Conservation (phyloP, 1,140 invertebrate genomes). For the Idris sp. region DNA sequence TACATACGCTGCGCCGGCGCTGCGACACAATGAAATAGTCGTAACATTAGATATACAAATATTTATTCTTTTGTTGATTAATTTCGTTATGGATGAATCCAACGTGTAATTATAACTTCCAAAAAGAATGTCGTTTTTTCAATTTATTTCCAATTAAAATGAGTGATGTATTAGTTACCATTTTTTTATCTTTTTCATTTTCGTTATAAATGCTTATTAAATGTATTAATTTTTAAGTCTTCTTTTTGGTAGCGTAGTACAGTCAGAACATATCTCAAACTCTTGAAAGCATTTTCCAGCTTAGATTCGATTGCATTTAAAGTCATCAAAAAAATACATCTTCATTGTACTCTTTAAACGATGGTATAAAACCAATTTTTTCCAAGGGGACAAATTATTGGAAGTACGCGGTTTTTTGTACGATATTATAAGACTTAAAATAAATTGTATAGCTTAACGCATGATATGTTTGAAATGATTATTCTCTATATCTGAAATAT, state of each 20-base stretch:
- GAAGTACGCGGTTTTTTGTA: constrained; percentile 32
- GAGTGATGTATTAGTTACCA: too few relatives aligned
- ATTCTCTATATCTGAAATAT: constrained; percentile 35
- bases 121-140: constrained; percentile 12
- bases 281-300: constrained; percentile 27
- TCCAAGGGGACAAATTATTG: constrained; percentile 35
- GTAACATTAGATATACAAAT: constrained; percentile 61
- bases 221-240: neutral
- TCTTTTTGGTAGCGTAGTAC: constrained; percentile 8
- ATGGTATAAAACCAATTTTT: constrained; percentile 42
- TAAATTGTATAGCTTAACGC: constrained; percentile 41
- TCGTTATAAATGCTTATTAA: neutral
- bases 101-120: constrained; percentile 9
- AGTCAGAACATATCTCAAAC: constrained; percentile 6
- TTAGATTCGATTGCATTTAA: constrained; percentile 48
- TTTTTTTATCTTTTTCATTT: too few relatives aligned
- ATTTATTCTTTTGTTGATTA: constrained; percentile 46
- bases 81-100: constrained; percentile 18
- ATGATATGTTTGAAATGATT: constrained; percentile 55
- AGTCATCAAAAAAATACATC: constrained; percentile 57
- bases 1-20: constrained; percentile 61
- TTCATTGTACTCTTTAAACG: constrained; percentile 52
- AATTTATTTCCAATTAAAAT: neutral
- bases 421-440: constrained; percentile 27
- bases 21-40: constrained; percentile 52